Evolutionary conservation across 2,888 invertebrate genomes (phyloP), one percentile per base, ranked within the genome.

Genomic region (Exocentrus adspersus): DNA sequence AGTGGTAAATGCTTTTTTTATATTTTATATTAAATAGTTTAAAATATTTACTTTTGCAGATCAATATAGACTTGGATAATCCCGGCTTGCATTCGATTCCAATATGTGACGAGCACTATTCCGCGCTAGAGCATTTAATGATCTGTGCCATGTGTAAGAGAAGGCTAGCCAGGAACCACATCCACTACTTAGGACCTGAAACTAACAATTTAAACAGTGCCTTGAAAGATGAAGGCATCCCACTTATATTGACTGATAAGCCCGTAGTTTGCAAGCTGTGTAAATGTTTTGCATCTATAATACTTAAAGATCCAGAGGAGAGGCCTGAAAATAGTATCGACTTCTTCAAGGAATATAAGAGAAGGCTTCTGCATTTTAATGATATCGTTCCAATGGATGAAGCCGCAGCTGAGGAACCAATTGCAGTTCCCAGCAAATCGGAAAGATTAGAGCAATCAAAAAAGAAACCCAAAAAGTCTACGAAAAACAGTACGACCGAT

Each of bases 231-330:
- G 88, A 89, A 69, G 86, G 88, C 1, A 85, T 94, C 53, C 93
- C 92, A 0, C 89, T 92, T 10, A 84, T 85, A 73, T 84, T 94
- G 74, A 80, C 83, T 1, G 87, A 89, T 72, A 89, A 90, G 64
- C 89, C 91, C 0, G 91, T 92, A 53, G 88, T 94, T 43, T 94
- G 94, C 83, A 94, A 93, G 83, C 82, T 91, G 19, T 94, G 94
- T 75, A 89, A 92, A 61, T 90, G 92, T 81, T 94, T 91, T 82
- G 90, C 90, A 72, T 88, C 90, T 65, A 80, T 93, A 54, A 84
- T 92, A 62, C 85, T 90, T 73, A 90, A 92, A 64, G 89, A 87
- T 1, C 85, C 85, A 0, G 86, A 87, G 64, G 81, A 82, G 17
- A 77, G 78, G 56, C 78, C 72, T 69, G 82, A 73, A 78, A 85